Conservation (phyloP, 2,797 vertebrate species). For the Perdix hodgsoniae region DNA sequence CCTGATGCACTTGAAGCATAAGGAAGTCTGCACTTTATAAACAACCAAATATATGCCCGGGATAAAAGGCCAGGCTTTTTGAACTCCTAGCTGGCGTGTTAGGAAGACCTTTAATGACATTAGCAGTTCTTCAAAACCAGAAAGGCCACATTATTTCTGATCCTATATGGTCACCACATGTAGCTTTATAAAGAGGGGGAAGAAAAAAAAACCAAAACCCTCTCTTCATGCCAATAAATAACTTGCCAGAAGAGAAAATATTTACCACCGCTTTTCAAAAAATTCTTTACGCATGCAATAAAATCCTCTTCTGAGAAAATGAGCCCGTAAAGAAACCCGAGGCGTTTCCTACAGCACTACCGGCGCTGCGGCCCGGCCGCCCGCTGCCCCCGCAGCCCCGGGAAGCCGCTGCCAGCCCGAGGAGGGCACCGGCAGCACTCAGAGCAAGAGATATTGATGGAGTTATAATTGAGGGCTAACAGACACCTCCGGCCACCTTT, state of each 20-base stretch:
- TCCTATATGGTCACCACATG: slow-evolving; percentile 77
- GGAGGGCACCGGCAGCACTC: neutral
- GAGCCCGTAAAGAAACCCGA: slow-evolving; percentile 64
- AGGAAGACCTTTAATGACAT: slow-evolving; percentile 78
- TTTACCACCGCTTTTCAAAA: slow-evolving; percentile 76
- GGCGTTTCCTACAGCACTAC: slow-evolving; percentile 11
- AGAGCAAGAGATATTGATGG: slow-evolving; percentile 39
- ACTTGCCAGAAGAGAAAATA: slow-evolving; percentile 75
- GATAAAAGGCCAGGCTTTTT: slow-evolving; percentile 74
- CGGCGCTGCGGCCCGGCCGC: neutral
- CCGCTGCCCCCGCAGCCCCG: neutral
- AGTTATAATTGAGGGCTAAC: slow-evolving; percentile 62
- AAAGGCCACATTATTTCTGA: slow-evolving; percentile 71
- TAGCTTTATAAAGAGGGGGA: slow-evolving; percentile 59
- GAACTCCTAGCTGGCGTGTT: slow-evolving; percentile 68
- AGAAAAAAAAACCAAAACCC: neutral
- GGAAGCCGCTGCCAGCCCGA: neutral
- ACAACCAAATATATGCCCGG: slow-evolving; percentile 63
- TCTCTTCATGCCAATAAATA: slow-evolving; percentile 67
- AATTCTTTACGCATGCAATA: slow-evolving; percentile 71
- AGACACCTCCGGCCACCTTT: slow-evolving; percentile 35
- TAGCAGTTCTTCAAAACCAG: slow-evolving; percentile 78
- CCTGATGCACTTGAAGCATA: slow-evolving; percentile 58
- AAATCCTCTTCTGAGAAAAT: slow-evolving; percentile 70
- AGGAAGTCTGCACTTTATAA: slow-evolving; percentile 76